Conservation (phyloP, 2,113 vertebrate species). For the Anarrhichthys ocellatus region DNA sequence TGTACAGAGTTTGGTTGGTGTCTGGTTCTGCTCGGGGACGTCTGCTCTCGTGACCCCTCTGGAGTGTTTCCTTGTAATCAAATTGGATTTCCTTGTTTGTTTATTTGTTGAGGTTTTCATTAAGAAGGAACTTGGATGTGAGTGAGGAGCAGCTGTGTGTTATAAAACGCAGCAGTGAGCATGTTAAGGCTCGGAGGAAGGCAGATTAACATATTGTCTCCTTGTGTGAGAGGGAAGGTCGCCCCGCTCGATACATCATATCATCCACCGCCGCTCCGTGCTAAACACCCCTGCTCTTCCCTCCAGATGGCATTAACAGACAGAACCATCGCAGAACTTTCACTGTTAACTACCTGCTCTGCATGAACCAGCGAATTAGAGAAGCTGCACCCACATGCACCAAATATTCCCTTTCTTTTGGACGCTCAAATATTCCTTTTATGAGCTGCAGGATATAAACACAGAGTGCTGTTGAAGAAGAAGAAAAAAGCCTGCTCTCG, state of each 20-base stretch:
- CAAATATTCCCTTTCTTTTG: slow-evolving; percentile 49
- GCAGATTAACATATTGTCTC: slow-evolving; percentile 46
- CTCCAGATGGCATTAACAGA: slow-evolving; percentile 63
- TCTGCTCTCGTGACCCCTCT: neutral
- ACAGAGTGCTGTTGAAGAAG: slow-evolving; percentile 3
- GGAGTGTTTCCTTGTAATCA: slow-evolving; percentile 7
- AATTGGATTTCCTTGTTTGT: neutral
- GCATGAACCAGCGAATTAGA: slow-evolving; percentile 34
- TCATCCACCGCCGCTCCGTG: slow-evolving; percentile 18
- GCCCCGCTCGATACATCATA: slow-evolving; percentile 20
- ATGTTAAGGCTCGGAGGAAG: slow-evolving; percentile 28
- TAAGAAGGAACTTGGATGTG: slow-evolving; percentile 8
- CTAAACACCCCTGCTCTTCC: slow-evolving; percentile 24
- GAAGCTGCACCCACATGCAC: slow-evolving; percentile 26
- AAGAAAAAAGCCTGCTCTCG: neutral
- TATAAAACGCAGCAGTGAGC: slow-evolving; percentile 32
- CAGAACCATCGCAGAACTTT: slow-evolving; percentile 46
- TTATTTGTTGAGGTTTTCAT: slow-evolving; percentile 26
- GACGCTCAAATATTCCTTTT: slow-evolving; percentile 46
- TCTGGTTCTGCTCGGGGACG: neutral
- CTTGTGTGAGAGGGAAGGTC: slow-evolving; percentile 52
- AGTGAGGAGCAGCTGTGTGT: slow-evolving; percentile 37
- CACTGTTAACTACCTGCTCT: slow-evolving; percentile 60
- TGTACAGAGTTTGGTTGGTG: neutral
- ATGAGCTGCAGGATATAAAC: slow-evolving; percentile 33